phyloP scores from a whole-genome alignment of 2,797 vertebrate genomes.

The Podarcis siculus region DNA sequence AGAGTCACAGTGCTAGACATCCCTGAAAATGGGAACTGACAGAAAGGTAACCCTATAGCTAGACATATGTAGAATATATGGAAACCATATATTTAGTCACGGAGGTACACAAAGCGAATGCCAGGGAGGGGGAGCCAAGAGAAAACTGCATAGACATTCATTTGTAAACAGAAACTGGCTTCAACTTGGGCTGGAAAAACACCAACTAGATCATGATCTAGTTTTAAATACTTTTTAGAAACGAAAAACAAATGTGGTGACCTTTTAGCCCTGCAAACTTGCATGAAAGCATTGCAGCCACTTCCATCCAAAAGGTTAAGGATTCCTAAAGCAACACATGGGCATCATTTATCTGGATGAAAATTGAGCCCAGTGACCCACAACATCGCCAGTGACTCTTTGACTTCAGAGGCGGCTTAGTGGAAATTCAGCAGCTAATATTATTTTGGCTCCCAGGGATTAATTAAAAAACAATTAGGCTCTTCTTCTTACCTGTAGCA shows the following conservation, averaged over 20 bases:
- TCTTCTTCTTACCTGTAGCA: conserved; percentile 27
- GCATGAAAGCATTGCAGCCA: conserved; percentile 60
- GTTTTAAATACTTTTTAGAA: conserved; percentile 40
- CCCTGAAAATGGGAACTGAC: background rate
- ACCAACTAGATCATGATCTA: background rate
- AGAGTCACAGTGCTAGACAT: background rate
- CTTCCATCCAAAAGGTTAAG: conserved; percentile 62
- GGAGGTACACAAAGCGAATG: background rate
- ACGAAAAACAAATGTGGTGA: conserved; percentile 31
- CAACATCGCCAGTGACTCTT: conserved; percentile 67
- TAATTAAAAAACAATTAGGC: conserved; percentile 53
- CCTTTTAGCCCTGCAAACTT: conserved; percentile 57
- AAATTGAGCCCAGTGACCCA: conserved; percentile 66
- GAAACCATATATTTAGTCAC: background rate
- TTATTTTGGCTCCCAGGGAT: conserved; percentile 50
- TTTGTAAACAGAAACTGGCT: background rate
- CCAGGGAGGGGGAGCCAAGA: background rate
- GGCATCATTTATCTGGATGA: conserved; percentile 67
- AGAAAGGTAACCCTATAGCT: background rate
- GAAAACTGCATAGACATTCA: background rate
- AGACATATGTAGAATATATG: background rate
- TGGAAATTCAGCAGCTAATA: conserved; percentile 56
- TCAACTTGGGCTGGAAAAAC: background rate
- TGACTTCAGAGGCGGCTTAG: conserved; percentile 67
- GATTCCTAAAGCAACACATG: conserved; percentile 56